These are phyloP conservation scores for Halcyon chelicuti DNA, from an alignment of 2,797 vertebrate species.

Conservation along the genomic window DNA sequence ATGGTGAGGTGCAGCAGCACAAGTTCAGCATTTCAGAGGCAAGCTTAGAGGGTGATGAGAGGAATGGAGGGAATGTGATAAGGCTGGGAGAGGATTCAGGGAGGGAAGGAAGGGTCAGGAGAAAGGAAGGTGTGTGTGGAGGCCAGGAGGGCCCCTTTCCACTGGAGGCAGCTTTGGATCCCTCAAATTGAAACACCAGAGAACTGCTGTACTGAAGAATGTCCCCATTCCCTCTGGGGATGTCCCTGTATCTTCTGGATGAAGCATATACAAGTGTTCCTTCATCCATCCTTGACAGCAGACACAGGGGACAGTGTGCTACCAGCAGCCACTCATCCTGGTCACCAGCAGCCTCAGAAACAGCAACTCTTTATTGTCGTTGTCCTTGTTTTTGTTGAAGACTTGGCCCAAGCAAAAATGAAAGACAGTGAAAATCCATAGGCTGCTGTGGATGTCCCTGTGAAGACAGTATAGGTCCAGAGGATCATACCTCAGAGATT, in stretches of 20 bases:
- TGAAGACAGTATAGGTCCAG: neutral
- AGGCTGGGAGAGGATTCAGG: neutral
- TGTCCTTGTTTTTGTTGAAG: neutral
- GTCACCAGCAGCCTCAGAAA: neutral
- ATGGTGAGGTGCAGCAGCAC: fast-evolving
- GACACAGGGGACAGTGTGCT: neutral
- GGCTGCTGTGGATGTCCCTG: neutral
- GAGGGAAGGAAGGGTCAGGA: neutral
- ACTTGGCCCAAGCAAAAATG: neutral
- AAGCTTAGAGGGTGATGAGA: neutral
- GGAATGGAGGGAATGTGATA: constrained; percentile 69
- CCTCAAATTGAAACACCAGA: neutral
- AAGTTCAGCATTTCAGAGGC: neutral
- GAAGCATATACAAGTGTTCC: neutral
- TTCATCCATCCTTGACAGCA: neutral
- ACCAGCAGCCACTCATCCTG: neutral
- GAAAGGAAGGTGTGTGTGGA: neutral
- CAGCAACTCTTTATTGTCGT: neutral
- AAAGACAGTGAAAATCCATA: neutral
- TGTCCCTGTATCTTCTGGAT: neutral
- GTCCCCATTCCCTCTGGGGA: neutral
- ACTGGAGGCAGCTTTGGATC: neutral
- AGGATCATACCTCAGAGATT: neutral
- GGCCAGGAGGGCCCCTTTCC: neutral
- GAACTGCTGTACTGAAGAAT: neutral